Conservation (phyloP, 1,140 invertebrate genomes). For the Monomorium pharaonis region DNA sequence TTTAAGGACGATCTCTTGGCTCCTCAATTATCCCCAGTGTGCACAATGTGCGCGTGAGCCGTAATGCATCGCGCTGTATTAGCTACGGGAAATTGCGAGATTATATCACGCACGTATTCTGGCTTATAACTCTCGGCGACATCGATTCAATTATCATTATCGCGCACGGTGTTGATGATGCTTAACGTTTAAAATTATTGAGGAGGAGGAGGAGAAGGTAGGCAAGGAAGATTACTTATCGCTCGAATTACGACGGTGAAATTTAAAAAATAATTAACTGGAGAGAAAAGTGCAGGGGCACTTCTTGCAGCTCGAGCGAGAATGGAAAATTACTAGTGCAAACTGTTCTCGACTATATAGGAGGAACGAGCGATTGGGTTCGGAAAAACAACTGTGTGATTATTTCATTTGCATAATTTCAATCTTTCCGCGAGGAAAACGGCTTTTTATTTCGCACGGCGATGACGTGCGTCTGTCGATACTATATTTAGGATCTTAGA, state of each 20-base stretch:
- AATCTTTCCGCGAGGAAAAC: neutral
- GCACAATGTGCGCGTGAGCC: constrained; percentile 10
- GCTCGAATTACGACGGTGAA: neutral
- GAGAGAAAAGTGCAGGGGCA: neutral
- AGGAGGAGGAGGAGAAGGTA: neutral
- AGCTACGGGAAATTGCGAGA: constrained; percentile 23
- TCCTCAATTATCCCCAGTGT: constrained; percentile 27
- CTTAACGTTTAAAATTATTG: neutral
- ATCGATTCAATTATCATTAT: constrained; percentile 19
- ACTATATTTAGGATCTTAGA: too few relatives aligned
- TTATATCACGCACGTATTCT: neutral
- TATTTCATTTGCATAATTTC: neutral
- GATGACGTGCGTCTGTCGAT: neutral
- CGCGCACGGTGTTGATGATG: neutral
- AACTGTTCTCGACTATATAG: neutral
- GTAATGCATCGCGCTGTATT: neutral
- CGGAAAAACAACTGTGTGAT: neutral
- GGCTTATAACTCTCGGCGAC: neutral
- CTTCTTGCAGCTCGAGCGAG: neutral
- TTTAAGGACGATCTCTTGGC: neutral
- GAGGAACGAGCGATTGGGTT: neutral
- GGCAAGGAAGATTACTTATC: neutral
- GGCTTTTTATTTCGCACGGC: neutral
- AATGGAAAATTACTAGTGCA: neutral
- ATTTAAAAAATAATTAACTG: neutral